Conservation (phyloP, 2,797 vertebrate species). For the Kryptopterus vitreolus region DNA sequence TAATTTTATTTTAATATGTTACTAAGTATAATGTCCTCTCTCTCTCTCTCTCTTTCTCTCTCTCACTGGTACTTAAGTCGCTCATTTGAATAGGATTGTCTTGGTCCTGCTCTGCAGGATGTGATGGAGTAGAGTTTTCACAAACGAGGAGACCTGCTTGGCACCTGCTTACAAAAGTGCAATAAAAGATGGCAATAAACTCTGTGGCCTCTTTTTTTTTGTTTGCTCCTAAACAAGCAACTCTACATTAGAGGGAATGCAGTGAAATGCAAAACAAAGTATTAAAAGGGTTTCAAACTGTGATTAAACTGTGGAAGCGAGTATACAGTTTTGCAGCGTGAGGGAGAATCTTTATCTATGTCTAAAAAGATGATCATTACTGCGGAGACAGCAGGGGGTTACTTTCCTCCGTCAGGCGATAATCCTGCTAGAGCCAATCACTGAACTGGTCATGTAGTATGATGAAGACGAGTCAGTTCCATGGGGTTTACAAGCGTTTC, state of each 20-base stretch:
- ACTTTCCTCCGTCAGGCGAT: conserved; percentile 25
- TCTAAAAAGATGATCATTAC: conserved; percentile 19
- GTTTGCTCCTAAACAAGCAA: conserved; percentile 36
- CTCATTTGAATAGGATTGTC: conserved; percentile 68
- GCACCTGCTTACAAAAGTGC: conserved; percentile 80
- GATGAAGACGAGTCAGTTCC: not conserved
- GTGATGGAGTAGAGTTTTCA: conserved; percentile 62
- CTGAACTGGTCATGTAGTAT: conserved; percentile 24
- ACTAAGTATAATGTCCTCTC: conserved; percentile 66
- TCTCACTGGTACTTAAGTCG: conserved; percentile 69
- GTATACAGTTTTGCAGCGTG: conserved; percentile 13
- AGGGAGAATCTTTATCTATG: conserved; percentile 14
- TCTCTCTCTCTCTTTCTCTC: too few species aligned
- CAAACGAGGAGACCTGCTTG: conserved; percentile 63
- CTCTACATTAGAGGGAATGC: not conserved
- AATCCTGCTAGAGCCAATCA: conserved; percentile 40
- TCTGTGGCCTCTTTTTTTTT: conserved; percentile 40
- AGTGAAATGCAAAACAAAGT: conserved; percentile 5
- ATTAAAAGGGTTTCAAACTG: conserved; percentile 18
- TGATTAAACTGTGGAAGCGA: conserved; percentile 6
- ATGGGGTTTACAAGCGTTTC: not conserved
- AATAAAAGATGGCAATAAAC: conserved; percentile 83
- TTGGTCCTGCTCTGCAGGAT: conserved; percentile 69
- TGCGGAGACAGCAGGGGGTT: conserved; percentile 36
- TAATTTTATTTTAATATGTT: conserved; percentile 79